Evolutionary conservation across 1,140 invertebrate species (phyloP), one percentile per base, ranked within the genome.

Genomic region (Drosophila teissieri): DNA sequence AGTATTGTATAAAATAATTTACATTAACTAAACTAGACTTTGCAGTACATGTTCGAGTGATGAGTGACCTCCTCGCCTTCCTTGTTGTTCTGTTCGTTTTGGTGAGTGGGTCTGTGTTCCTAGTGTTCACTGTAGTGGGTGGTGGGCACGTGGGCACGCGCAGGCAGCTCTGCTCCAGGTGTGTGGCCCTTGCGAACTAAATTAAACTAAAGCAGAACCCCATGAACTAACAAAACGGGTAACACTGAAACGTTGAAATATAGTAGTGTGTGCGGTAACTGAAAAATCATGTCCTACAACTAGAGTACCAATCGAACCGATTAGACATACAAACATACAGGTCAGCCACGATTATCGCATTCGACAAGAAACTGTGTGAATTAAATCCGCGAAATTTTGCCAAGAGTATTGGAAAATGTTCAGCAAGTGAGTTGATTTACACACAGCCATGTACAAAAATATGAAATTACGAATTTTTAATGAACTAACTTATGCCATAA

Each of bases 1-100:
- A 65, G n/a, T 72, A 70, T 88, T 65, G 80, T 89, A 88, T 89
- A 77, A 88, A 88, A 88, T 89, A 88, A 89, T 88, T 88, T 89
- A 88, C 84, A 88, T 88, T 89, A 89, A 89, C 84, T 88, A 88
- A 88, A 78, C 80, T 88, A 88, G 58, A 53, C 67, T 76, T 69
- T 70, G 44, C 40, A 40, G 37, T 65, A 52, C 69, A 55, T 63
- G 44, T 75, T 64, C 60, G 64, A 69, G 58, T 78, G 52, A 15
- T 61, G 45, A 70, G 53, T 73, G 53, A 52, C 11, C 53, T 42
- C 27, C 48, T 40, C 19, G 54, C 31, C 36, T 56, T 60, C 27
- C 39, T 36, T 37, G 44, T 7, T 37, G 2, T 46, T 48, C 17
- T 51, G 45, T 55, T 63, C 19, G 54, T 42, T 63, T 17, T 58